These are phyloP conservation scores for Jacana jacana DNA, from an alignment of 2,113 vertebrate species.

Conservation along the genomic window DNA sequence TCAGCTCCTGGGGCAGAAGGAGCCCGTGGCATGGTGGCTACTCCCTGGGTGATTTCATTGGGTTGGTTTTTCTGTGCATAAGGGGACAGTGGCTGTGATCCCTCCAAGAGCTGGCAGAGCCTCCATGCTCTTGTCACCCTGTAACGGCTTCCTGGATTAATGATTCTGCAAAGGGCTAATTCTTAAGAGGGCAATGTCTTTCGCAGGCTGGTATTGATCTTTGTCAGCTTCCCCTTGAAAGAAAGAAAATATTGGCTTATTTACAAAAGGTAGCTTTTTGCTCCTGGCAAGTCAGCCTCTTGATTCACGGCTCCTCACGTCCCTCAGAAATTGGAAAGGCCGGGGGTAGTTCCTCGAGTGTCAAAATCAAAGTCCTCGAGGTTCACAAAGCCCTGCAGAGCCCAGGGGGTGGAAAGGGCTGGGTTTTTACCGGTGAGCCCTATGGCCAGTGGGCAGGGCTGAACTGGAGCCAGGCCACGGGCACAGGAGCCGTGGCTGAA, in stretches of 20 bases:
- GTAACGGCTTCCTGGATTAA: slow-evolving; percentile 69
- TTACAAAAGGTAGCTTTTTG: slow-evolving; percentile 64
- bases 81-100: not conserved
- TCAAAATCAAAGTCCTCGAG: not conserved
- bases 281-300: slow-evolving; percentile 47
- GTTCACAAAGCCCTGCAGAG: not conserved
- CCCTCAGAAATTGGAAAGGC: slow-evolving; percentile 40
- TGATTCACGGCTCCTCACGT: slow-evolving; percentile 39
- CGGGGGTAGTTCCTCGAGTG: not conserved
- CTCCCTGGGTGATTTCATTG: not conserved
- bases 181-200: slow-evolving; percentile 72
- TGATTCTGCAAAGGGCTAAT: slow-evolving; percentile 70
- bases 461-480: fast-evolving
- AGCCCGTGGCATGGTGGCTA: not conserved
- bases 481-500: not conserved
- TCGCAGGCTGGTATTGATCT: slow-evolving; percentile 72
- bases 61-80: slow-evolving; percentile 19
- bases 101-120: slow-evolving; percentile 45
- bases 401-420: too few species aligned
- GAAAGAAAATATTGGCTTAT: slow-evolving; percentile 75
- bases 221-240: slow-evolving; percentile 70
- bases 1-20: not conserved
- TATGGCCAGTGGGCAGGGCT: not conserved
- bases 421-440: not conserved
- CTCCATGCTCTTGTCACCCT: slow-evolving; percentile 54